phyloP scores from a whole-genome alignment of 2,797 vertebrate genomes.

The Cossypha caffra region DNA sequence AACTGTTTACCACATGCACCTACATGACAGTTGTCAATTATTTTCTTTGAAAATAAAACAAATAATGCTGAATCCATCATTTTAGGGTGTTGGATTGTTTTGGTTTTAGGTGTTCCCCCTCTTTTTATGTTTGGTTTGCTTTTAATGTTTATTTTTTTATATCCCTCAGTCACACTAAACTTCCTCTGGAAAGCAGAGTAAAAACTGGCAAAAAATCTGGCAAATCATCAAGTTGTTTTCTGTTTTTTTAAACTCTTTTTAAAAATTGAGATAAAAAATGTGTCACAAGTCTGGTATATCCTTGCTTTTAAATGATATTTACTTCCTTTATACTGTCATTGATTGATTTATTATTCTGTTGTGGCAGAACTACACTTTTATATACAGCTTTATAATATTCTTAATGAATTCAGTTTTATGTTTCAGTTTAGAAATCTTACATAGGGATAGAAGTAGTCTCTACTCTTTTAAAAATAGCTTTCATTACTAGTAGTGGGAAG shows the following conservation, averaged over 20 bases:
- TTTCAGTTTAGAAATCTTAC: background rate
- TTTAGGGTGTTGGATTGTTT: background rate
- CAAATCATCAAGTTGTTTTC: background rate
- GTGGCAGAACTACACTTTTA: background rate
- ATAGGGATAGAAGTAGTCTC: background rate
- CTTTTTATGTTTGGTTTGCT: background rate
- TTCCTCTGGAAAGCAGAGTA: background rate
- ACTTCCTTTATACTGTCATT: background rate
- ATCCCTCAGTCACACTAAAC: background rate
- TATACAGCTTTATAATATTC: background rate
- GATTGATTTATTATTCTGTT: background rate
- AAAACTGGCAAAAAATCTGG: background rate
- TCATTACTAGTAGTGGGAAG: background rate
- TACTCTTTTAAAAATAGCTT: background rate
- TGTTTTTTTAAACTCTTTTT: background rate
- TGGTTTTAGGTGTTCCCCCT: accelerated
- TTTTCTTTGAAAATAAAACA: background rate
- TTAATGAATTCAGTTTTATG: background rate
- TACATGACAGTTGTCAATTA: background rate
- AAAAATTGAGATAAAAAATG: background rate
- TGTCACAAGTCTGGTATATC: background rate
- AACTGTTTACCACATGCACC: background rate
- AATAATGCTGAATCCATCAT: background rate
- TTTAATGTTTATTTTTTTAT: background rate
- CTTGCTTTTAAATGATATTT: background rate